phyloP scores from a whole-genome alignment of 2,797 vertebrate species.

The Platalea minor region DNA sequence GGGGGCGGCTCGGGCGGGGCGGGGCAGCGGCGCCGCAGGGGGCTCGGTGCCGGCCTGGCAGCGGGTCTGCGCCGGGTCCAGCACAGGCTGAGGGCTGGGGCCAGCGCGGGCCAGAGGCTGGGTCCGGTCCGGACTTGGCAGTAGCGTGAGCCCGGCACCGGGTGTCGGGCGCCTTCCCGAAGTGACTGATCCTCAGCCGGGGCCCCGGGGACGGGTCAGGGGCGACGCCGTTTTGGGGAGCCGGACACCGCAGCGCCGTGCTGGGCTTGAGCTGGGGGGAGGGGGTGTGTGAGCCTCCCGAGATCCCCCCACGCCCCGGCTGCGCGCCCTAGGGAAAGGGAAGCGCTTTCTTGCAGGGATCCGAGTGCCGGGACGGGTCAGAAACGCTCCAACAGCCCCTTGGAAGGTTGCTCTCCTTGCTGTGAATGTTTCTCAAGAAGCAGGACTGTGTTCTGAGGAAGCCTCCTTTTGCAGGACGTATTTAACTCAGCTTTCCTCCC shows the following conservation, averaged over 20 bases:
- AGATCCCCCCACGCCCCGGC: fast-evolving
- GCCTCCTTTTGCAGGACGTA: fast-evolving
- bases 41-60: background rate
- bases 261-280: background rate
- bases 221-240: background rate
- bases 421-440: background rate
- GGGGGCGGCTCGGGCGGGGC: background rate
- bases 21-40: background rate
- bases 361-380: fast-evolving
- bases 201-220: no score
- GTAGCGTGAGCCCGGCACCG: background rate
- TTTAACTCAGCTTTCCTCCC: background rate
- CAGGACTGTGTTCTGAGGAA: background rate
- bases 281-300: background rate
- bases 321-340: fast-evolving
- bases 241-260: fast-evolving
- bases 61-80: no score
- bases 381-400: background rate
- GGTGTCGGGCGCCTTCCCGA: no score
- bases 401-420: fast-evolving
- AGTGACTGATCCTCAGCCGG: fast-evolving
- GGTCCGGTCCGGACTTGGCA: background rate
- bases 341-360: no score
- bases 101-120: background rate
- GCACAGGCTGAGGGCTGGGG: no score